phyloP scores from a whole-genome alignment of 1,140 invertebrate species.

The Doryteuthis pealeii region DNA sequence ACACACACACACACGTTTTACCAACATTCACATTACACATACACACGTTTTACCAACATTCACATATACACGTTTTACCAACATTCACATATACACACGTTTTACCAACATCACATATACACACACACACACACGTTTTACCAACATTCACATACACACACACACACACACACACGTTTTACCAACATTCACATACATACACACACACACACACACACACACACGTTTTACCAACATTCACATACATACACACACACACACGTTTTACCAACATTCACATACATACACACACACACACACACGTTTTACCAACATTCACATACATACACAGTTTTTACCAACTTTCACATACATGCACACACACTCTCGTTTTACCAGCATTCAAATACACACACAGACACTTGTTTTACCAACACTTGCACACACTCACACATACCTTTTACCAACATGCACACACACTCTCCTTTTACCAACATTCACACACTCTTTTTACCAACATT shows the following conservation, averaged over 20 bases:
- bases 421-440: not conserved
- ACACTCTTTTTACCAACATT: too few species aligned
- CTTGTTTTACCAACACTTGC: not conserved
- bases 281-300: not conserved
- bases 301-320: not conserved
- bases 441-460: not conserved
- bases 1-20: not conserved
- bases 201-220: not conserved
- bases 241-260: slow-evolving; percentile 4
- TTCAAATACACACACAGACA: not conserved
- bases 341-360: not conserved
- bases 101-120: not conserved
- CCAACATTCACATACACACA: not conserved
- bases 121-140: not conserved
- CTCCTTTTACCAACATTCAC: too few species aligned
- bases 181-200: not conserved
- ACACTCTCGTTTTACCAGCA: not conserved
- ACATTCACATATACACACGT: not conserved
- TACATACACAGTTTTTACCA: not conserved
- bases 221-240: not conserved
- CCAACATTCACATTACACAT: not conserved
- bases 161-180: not conserved
- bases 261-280: not conserved
- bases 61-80: not conserved
- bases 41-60: not conserved